Percentiles rank a stretch among this genome's conserved stretches.
These are phyloP conservation scores for Oppia nitens DNA, from an alignment of 1,140 invertebrate species.

Conservation along the genomic window DNA sequence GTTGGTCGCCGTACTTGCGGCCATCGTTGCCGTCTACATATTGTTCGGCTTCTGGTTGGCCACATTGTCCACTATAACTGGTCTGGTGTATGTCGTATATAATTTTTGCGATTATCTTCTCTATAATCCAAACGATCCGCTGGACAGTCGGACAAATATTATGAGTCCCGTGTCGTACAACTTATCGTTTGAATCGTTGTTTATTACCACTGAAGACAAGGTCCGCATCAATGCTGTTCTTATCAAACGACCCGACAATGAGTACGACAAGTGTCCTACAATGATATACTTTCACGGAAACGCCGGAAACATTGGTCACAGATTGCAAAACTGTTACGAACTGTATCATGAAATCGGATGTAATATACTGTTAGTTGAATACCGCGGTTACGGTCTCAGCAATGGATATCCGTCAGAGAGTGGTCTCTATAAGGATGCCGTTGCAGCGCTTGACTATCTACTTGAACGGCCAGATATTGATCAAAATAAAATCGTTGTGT, in stretches of 20 bases:
- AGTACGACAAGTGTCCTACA: conserved; percentile 47
- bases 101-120: conserved; percentile 64
- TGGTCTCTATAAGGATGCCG: conserved; percentile 67
- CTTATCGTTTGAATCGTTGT: conserved; percentile 67
- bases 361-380: conserved; percentile 79
- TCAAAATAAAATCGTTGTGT: conserved; percentile 66
- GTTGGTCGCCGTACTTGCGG: background rate
- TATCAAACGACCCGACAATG: conserved; percentile 51
- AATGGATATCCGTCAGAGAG: conserved; percentile 64
- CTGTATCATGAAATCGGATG: conserved; percentile 59
- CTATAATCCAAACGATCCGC: conserved; percentile 72
- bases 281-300: conserved; percentile 85
- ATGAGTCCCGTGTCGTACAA: conserved; percentile 61
- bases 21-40: background rate
- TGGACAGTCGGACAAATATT: conserved; percentile 66
- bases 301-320: conserved; percentile 87
- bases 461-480: conserved; percentile 61
- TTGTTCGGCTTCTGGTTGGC: background rate
- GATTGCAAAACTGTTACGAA: conserved; percentile 57
- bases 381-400: conserved; percentile 83
- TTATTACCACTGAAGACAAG: conserved; percentile 48
- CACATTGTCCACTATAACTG: background rate
- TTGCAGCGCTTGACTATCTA: conserved; percentile 68
- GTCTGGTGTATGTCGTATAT: conserved; percentile 37
- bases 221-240: conserved; percentile 68